Percentiles rank a stretch among this genome's conserved stretches.
phyloP scores from a whole-genome alignment of 1,140 invertebrate species.

The Chrysopa pallens region DNA sequence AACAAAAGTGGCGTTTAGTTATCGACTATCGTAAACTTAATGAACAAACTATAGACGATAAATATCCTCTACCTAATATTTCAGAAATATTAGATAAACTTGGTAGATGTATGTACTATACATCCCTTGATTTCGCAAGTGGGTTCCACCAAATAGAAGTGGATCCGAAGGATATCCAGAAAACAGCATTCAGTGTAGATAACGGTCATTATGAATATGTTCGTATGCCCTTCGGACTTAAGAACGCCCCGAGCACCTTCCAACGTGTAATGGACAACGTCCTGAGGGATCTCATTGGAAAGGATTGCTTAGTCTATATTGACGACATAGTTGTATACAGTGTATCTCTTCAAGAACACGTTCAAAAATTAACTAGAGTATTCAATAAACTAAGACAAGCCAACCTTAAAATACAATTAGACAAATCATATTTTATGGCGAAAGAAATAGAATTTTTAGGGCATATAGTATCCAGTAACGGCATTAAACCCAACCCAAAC shows the following conservation, averaged over 20 bases:
- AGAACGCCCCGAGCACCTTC: constrained; percentile 24
- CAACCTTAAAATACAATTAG: no score
- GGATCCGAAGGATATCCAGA: constrained; percentile 15
- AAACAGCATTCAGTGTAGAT: constrained; percentile 26
- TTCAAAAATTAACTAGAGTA: constrained; percentile 7
- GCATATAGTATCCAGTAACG: constrained; percentile 5
- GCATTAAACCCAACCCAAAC: constrained; percentile 5
- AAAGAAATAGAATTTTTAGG: constrained; percentile 4
- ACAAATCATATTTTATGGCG: constrained; percentile 11
- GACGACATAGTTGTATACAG: constrained; percentile 13
- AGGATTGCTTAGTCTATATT: constrained; percentile 19
- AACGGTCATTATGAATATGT: constrained; percentile 20
- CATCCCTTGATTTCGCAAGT: constrained; percentile 25
- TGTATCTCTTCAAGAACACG: constrained; percentile 9
- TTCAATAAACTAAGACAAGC: constrained; percentile 8
- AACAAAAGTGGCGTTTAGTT: constrained; percentile 19
- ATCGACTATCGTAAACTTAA: constrained; percentile 24
- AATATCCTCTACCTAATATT: constrained; percentile 32
- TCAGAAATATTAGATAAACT: constrained; percentile 26
- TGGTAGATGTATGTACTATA: constrained; percentile 24
- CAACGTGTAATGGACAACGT: constrained; percentile 23
- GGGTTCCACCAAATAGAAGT: constrained; percentile 29
- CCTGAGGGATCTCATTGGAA: constrained; percentile 11
- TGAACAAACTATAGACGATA: constrained; percentile 22
- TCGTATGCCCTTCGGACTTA: constrained; percentile 24